These are phyloP conservation scores for Ochropleura plecta DNA, from an alignment of 2,888 invertebrate genomes.

Conservation along the genomic window DNA sequence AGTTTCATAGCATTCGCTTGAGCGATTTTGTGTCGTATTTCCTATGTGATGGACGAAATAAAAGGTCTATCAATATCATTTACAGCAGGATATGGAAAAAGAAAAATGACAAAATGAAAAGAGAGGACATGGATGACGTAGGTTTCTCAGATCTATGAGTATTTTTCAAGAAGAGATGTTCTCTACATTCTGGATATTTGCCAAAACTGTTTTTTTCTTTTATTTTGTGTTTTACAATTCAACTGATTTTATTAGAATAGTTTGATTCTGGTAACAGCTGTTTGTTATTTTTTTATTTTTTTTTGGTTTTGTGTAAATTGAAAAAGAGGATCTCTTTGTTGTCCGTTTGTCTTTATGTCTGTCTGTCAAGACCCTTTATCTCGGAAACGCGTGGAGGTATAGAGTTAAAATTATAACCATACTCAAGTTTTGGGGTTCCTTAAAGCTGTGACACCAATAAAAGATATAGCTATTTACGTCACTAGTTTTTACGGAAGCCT, in stretches of 20 bases:
- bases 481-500: too few species aligned
- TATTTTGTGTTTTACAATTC: background rate
- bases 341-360: too few species aligned
- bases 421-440: too few species aligned
- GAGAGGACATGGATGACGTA: too few species aligned
- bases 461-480: too few species aligned
- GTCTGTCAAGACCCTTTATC: too few species aligned
- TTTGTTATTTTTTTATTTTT: background rate
- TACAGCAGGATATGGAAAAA: background rate
- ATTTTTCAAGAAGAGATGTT: background rate
- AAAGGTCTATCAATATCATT: background rate
- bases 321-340: too few species aligned
- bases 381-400: too few species aligned
- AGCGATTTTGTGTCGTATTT: constrained; percentile 6
- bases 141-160: background rate
- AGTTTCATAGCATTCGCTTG: constrained; percentile 6
- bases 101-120: background rate
- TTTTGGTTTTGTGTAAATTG: too few species aligned
- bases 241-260: background rate
- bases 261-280: background rate
- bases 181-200: background rate
- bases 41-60: background rate
- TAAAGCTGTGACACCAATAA: too few species aligned
- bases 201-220: background rate
- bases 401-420: too few species aligned